Evolutionary conservation across 1,140 invertebrate genomes (phyloP).

Genomic region (Himalopsyche phryganea): DNA sequence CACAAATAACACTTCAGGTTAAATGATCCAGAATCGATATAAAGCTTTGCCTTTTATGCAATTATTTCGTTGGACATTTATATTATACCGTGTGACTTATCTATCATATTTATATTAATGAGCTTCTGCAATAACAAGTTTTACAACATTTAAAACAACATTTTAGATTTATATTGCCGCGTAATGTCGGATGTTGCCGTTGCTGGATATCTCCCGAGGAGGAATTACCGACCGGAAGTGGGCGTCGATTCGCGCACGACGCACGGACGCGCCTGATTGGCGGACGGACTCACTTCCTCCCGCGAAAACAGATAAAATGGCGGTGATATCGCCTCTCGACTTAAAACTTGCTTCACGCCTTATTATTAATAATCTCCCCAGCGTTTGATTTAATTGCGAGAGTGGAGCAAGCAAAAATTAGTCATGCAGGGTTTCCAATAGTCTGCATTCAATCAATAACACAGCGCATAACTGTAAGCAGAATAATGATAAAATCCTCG

Average conservation of each 20-base stretch:
- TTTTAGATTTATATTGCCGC: neutral
- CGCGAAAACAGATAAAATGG: slow-evolving; percentile 11
- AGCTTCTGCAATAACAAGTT: no score
- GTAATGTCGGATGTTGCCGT: slow-evolving; percentile 13
- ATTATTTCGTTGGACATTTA: no score
- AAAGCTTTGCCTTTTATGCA: no score
- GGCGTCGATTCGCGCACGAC: slow-evolving; percentile 12
- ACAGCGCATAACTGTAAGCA: no score
- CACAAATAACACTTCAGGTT: no score
- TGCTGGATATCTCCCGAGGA: slow-evolving; percentile 11
- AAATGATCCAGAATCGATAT: no score
- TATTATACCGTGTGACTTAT: no score
- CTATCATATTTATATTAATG: no score
- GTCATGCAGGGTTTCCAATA: no score
- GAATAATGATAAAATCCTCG: no score
- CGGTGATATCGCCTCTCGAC: neutral
- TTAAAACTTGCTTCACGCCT: slow-evolving; percentile 9
- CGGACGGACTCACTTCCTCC: slow-evolving; percentile 24
- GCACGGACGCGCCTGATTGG: slow-evolving; percentile 20
- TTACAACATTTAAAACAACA: no score
- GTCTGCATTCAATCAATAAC: no score
- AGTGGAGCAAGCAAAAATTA: neutral
- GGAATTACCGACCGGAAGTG: slow-evolving; percentile 26
- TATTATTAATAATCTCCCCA: slow-evolving; percentile 20
- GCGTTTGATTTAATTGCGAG: slow-evolving; percentile 20